Percentiles rank a stretch among this genome's conserved stretches.
These are phyloP conservation scores for Alcis repandata DNA, from an alignment of 2,888 invertebrate species.

Conservation along the genomic window DNA sequence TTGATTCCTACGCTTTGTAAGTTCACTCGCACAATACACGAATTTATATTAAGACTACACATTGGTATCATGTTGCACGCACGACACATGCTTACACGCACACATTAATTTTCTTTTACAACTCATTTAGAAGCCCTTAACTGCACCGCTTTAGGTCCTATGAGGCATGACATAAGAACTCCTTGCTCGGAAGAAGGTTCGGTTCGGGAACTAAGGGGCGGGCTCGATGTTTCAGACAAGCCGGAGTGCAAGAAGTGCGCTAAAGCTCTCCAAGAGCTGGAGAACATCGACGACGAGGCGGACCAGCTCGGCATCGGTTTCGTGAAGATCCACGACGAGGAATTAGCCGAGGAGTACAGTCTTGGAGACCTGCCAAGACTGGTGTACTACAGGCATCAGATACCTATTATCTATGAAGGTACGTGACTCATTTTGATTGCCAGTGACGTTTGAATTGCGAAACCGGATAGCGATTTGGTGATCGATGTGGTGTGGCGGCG, in stretches of 20 bases:
- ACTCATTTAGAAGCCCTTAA: conserved; percentile 71
- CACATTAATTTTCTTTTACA: conserved; percentile 68
- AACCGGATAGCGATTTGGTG: conserved; percentile 56
- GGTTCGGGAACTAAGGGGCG: conserved; percentile 29
- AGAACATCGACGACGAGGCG: conserved; percentile 98
- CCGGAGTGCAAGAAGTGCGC: conserved; percentile 97
- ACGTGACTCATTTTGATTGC: conserved; percentile 72
- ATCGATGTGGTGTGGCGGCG: conserved; percentile 53
- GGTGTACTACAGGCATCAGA: conserved; percentile 97
- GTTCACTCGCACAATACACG: conserved; percentile 43
- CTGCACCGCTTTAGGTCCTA: conserved; percentile 77
- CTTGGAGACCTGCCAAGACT: conserved; percentile 94
- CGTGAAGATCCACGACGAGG: conserved; percentile 97
- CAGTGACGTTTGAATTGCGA: conserved; percentile 64
- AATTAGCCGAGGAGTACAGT: conserved; percentile 96
- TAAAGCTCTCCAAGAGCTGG: conserved; percentile 95
- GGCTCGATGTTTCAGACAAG: conserved; percentile 89
- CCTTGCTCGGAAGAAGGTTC: conserved; percentile 13
- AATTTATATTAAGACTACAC: conserved; percentile 40
- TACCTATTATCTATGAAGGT: conserved; percentile 98
- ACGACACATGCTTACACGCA: conserved; percentile 59
- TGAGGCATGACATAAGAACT: conserved; percentile 67
- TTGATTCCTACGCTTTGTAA: conserved; percentile 41
- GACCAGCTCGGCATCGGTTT: conserved; percentile 97
- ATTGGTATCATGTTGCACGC: conserved; percentile 48